Evolutionary conservation across 2,888 invertebrate species (phyloP), one percentile per base, ranked within the genome.

Genomic region (Taphrorychus bicolor): DNA sequence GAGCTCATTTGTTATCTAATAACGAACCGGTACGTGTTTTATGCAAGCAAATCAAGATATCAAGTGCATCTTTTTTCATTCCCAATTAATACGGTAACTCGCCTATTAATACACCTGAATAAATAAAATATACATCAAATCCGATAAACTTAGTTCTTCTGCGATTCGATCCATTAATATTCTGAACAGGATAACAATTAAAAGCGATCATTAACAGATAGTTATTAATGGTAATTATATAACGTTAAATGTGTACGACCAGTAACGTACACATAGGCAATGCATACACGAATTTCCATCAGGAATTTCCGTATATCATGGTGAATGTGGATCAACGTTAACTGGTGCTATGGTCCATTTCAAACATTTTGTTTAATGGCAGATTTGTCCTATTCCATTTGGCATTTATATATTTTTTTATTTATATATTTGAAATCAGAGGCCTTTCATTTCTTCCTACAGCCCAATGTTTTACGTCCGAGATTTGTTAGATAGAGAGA

Each of bases 131-230:
- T 22, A 54, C 54, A 54, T 32, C 51, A 51, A 45, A 16, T 17
- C 45, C 45, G 45, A 45, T 45, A 7, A 45, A 45, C 5, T n/a
- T 45, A 11, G 14, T 45, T 17, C 14, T 18, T 19, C 21, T 51
- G 21, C 51, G 9, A 23, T 16, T 42, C 57, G 18, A 57, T 57
- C 41, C 41, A 57, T 57, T 57, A 57, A 57, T 18, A 57, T 57
- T 57, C 57, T 21, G 21, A 57, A 18, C 17, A 18, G 21, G 16
- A 11, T 22, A 42, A 42, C 42, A 57, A 57, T 57, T 57, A 57
- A 42, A 42, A 40, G 5, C 21, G 41, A 14, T 57, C 41, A 57
- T 57, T 42, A 57, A 16, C 16, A 41, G 57, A 23, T 54, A 23
- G 32, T 22, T 19, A 52, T n/a, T 52, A 21, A 18, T 54, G 14